phyloP scores from a whole-genome alignment of 2,888 invertebrate genomes.

The Cephus runcator region DNA sequence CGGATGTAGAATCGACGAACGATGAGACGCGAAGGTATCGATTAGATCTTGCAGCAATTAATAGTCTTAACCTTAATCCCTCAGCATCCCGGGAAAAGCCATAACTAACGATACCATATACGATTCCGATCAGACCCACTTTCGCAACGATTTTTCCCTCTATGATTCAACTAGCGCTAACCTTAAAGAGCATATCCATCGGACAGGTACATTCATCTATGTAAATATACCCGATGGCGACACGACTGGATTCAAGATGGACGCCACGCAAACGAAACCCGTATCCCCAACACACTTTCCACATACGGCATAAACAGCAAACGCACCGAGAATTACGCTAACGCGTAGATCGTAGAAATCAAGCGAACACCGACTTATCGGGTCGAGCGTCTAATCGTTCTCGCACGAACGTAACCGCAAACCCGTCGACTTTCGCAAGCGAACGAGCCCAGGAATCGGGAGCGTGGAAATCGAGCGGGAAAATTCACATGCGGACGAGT shows the following conservation, averaged over 20 bases:
- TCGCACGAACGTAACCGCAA: background rate
- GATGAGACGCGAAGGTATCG: background rate
- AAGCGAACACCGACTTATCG: background rate
- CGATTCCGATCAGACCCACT: constrained; percentile 28
- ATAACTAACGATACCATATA: constrained; percentile 3
- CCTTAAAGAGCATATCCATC: constrained; percentile 14
- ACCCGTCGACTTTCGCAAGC: background rate
- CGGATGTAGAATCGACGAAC: background rate
- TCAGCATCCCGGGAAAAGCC: background rate
- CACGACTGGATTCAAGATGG: constrained; percentile 19
- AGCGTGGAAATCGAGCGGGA: background rate
- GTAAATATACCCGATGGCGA: constrained; percentile 42
- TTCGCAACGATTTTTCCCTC: constrained; percentile 34
- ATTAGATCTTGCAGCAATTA: background rate
- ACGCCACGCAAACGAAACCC: constrained; percentile 10
- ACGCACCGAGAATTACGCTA: constrained; percentile 2
- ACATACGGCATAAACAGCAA: constrained; percentile 28
- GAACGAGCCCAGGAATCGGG: background rate
- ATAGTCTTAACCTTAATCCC: background rate
- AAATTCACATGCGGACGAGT: background rate
- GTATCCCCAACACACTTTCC: constrained; percentile 40
- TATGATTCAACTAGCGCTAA: constrained; percentile 19
- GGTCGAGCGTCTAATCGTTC: background rate
- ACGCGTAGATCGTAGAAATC: background rate
- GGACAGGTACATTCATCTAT: constrained; percentile 41